Percentiles rank a stretch among this genome's conserved stretches.
phyloP scores from a whole-genome alignment of 2,888 invertebrate species.

The Polietes domitor region DNA sequence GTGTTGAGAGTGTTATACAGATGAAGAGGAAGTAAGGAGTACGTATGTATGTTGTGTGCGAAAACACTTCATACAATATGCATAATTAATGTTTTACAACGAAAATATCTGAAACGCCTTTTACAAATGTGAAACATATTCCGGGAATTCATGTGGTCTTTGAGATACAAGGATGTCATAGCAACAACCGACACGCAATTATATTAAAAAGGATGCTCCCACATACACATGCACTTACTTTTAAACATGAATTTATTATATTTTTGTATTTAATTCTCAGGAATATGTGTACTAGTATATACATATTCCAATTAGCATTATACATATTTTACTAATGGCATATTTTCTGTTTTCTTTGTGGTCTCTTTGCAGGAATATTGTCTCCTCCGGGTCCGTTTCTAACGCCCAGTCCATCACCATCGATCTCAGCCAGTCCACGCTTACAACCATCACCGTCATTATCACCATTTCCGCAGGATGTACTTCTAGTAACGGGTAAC shows the following conservation, averaged over 20 bases:
- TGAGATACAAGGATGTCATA: conserved; percentile 16
- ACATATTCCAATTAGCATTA: not conserved
- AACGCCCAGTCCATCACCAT: conserved; percentile 82
- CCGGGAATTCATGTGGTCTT: conserved; percentile 22
- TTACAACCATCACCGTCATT: conserved; percentile 81
- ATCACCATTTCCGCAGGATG: conserved; percentile 81
- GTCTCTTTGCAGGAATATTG: conserved; percentile 79
- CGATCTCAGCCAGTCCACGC: conserved; percentile 81
- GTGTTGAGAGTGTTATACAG: not conserved
- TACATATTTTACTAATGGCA: not conserved
- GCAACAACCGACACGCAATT: conserved; percentile 18
- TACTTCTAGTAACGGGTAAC: conserved; percentile 80
- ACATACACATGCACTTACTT: not conserved
- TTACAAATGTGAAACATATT: conserved; percentile 11
- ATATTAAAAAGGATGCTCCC: conserved; percentile 4
- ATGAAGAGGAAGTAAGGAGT: not conserved
- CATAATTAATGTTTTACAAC: conserved; percentile 48
- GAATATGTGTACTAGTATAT: not conserved
- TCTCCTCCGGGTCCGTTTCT: conserved; percentile 82
- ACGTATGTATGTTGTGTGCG: not conserved
- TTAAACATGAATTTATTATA: not conserved
- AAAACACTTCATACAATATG: conserved; percentile 28
- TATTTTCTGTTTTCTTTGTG: conserved; percentile 5
- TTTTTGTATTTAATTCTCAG: not conserved
- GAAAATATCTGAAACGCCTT: conserved; percentile 7